Evolutionary conservation across 2,797 vertebrate genomes (phyloP).

Genomic region (Propithecus deckenii): DNA sequence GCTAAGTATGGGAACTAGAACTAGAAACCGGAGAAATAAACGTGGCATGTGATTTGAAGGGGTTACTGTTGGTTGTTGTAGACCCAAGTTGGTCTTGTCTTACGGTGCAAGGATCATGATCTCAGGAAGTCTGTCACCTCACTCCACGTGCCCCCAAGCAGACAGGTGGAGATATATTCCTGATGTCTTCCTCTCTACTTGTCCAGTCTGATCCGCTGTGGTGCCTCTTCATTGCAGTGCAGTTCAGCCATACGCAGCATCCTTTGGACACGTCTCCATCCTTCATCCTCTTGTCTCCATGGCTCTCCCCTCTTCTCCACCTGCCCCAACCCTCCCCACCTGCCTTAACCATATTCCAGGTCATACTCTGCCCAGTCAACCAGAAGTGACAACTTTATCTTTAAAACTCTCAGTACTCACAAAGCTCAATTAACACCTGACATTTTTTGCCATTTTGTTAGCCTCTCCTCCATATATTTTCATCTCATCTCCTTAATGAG

Average conservation of each 20-base stretch:
- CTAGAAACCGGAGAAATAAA: background rate
- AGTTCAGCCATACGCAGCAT: background rate
- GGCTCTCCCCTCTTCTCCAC: background rate
- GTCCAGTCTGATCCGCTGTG: background rate
- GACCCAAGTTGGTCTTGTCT: background rate
- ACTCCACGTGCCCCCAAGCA: no score
- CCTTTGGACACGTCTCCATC: background rate
- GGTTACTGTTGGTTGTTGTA: background rate
- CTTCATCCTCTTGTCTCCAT: background rate
- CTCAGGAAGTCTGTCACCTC: background rate
- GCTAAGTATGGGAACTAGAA: background rate
- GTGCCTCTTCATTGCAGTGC: no score
- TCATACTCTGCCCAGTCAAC: no score
- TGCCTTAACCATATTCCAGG: background rate
- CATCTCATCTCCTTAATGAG: background rate
- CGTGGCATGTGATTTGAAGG: background rate
- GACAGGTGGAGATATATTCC: background rate
- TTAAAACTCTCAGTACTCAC: background rate
- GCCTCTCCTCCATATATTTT: background rate
- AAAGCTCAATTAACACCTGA: background rate
- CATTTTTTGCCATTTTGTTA: background rate
- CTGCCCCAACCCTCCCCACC: accelerated
- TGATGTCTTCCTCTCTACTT: background rate
- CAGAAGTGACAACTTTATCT: background rate
- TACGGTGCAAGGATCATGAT: background rate